phyloP scores from a whole-genome alignment of 2,113 vertebrate genomes.

The Columbina picui region DNA sequence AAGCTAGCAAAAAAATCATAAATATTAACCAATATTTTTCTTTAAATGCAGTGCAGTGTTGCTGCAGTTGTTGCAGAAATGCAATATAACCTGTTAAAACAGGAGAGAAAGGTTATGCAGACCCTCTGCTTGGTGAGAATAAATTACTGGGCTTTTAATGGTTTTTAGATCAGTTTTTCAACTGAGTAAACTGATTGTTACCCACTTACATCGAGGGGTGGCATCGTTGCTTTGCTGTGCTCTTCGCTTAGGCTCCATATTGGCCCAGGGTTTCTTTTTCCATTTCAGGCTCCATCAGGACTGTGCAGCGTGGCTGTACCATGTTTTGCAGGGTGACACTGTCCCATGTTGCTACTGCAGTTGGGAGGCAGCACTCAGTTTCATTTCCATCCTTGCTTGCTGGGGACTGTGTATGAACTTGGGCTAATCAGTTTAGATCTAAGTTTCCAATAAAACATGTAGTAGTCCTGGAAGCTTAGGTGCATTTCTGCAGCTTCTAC shows the following conservation, averaged over 20 bases:
- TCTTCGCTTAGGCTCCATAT: not conserved
- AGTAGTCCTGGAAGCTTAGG: not conserved
- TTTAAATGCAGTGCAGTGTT: not conserved
- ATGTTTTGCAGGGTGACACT: not conserved
- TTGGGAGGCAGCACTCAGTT: not conserved
- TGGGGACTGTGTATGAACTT: not conserved
- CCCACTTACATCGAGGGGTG: not conserved
- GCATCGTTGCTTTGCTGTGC: not conserved
- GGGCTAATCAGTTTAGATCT: not conserved
- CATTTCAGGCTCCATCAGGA: not conserved
- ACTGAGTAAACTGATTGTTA: not conserved
- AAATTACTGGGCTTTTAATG: not conserved
- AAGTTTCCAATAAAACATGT: not conserved
- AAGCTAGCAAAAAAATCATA: not conserved
- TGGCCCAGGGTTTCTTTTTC: not conserved
- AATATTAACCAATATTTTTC: not conserved
- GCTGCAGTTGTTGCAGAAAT: not conserved
- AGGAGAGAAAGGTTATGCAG: not conserved
- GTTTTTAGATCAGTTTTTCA: no score
- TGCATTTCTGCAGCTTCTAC: not conserved
- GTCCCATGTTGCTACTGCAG: not conserved
- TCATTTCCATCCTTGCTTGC: not conserved
- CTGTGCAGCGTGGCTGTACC: fast-evolving
- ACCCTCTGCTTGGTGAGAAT: not conserved
- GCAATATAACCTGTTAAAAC: not conserved